Base-by-base conservation (phyloP, 2,797 vertebrate species). In the Falco concolor region DNA sequence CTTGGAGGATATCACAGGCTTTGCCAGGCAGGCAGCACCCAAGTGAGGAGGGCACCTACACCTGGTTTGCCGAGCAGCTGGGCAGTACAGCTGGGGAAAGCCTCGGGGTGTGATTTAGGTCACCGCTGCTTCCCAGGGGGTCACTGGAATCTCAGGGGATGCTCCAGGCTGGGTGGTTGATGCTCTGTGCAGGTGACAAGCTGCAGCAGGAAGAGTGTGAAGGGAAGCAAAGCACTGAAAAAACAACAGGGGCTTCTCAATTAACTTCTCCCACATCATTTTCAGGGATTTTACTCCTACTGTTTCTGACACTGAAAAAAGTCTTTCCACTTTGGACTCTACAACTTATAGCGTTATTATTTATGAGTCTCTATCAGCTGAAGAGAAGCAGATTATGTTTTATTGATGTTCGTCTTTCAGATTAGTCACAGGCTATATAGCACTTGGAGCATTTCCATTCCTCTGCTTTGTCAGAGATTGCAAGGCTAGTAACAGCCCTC, bases 361-460 rank as follows among this genome's bases (percentile, higher is more conserved):
- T 95, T 74, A 93, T 90, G 76, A 89, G 57, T 47, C 2, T 30
- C 61, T 67, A 23, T 34, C 53, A 60, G 65, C 83, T 72, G 64
- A 92, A 90, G 69, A 75, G 91, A 69, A 38, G 64, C 76, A 89
- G 84, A 30, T 89, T 59, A 57, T 95, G 65, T 89, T 95, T 96
- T 94, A 84, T 93, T 84, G 73, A 91, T 76, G 45, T 45, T 54
- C 53, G 47, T 56, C 54, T 83, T 84, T 78, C 40, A 63, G 69
- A 80, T 12, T 90, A 84, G 93, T 22, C 89, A 72, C 59, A n/a
- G 57, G 49, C 89, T 91, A 34, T 32, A 14, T 22, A 27, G 57
- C 30, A 73, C 68, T 74, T 44, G 45, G 86, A 90, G 49, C 6
- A 38, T 78, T 96, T 93, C 67, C 38, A 76, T 70, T 63, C 13